Base-by-base conservation (phyloP, 2,888 invertebrate species). In the Phrixothrix hirtus region DNA sequence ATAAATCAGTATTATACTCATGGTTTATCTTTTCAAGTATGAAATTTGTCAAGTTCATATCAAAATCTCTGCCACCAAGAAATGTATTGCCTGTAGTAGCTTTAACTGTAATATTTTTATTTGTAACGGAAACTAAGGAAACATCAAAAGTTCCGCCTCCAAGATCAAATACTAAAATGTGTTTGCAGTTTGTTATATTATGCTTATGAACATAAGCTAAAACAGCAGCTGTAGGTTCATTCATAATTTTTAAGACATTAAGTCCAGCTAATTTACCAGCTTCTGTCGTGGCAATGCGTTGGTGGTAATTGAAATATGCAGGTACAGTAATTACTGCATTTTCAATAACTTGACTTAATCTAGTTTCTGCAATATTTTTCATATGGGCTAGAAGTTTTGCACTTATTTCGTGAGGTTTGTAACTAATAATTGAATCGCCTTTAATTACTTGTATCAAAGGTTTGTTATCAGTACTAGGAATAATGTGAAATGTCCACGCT, bases 101-200 rank as follows among this genome's bases (percentile, higher is more conserved):
- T 67, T 81, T 82, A 0, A 91, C 90, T 77, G 89, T 87, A 64
- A 90, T 72, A 0, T 87, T 85, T 0, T 92, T 85, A 26, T 38
- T 92, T 63, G 91, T 88, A 70, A 95, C 94, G 59, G 89, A 85
- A 16, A 95, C 79, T 58, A 95, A 83, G 17, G 94, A 94, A 5
- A 95, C 94, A 79, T 95, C 94, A 70, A 95, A 95, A 21, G 92
- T 93, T 16, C 92, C 94, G 55, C 93, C 93, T 15, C 88, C 88
- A 49, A 88, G 79, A 71, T 88, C 87, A 63, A 86, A 88, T 61
- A 88, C 87, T 6, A 87, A 74, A 5, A 87, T 84, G 69, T 85
- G 87, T 58, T 84, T 85, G 65, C 87, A 86, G 1, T 87, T 86
- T 67, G 81, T 83, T 7, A 87, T 76, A 63, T 86, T 82, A 73